A percentile compares a stretch with the other conserved stretches of the same genome.
Evolutionary conservation across 2,888 invertebrate species (phyloP).

Genomic region (Philereme vetulata): DNA sequence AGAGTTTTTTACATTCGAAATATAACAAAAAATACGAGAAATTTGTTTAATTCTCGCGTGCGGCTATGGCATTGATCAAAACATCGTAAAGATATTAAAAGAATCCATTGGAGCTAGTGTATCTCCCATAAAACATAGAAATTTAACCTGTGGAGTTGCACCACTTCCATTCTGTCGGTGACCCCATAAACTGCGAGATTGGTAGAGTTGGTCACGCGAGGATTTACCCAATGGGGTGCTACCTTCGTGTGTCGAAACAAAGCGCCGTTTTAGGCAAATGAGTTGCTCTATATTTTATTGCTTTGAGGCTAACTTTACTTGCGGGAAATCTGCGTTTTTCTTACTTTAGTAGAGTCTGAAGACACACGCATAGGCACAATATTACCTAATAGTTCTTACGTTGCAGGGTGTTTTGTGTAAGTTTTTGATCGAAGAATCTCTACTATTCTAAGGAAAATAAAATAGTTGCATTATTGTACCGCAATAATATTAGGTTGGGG

Average conservation of each 20-base stretch:
- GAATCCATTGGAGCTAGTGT: constrained; percentile 27
- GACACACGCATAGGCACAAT: too few species aligned
- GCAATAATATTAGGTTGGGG: too few species aligned
- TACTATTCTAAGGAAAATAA: too few species aligned
- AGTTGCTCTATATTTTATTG: constrained; percentile 21
- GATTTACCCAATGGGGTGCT: constrained; percentile 14
- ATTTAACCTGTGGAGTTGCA: constrained; percentile 36
- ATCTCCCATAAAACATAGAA: constrained; percentile 17
- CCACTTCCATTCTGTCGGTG: constrained; percentile 17
- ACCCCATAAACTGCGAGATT: constrained; percentile 33
- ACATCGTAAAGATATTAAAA: constrained; percentile 35
- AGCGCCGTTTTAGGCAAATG: constrained; percentile 6
- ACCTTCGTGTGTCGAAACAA: constrained; percentile 5
- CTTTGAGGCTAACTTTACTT: constrained; percentile 5
- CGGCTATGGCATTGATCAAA: constrained; percentile 16
- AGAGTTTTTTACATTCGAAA: too few species aligned
- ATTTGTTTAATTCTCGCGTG: not conserved
- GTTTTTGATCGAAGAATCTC: too few species aligned
- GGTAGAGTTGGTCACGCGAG: constrained; percentile 33
- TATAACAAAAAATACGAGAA: too few species aligned
- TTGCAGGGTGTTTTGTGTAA: too few species aligned
- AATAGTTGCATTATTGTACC: too few species aligned
- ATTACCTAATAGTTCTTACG: too few species aligned
- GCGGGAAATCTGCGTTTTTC: not conserved
- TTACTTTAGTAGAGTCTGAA: too few species aligned